Base-by-base conservation (phyloP, 1,140 invertebrate species). In the Drosophila parvula region DNA sequence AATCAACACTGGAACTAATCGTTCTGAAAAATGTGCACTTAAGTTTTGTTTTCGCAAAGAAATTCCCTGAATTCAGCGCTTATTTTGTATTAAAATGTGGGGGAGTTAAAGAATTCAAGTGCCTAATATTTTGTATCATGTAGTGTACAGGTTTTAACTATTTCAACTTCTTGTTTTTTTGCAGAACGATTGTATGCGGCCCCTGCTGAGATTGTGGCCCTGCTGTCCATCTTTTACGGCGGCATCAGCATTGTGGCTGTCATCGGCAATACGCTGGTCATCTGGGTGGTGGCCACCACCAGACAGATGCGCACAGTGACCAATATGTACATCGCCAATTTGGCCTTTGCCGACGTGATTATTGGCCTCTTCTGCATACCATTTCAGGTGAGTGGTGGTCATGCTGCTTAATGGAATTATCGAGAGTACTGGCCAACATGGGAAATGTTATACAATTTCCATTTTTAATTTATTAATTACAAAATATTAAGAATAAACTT, bases 251-350 rank as follows among this genome's bases (percentile, higher is more conserved):
- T 97, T 2, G 88, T 97, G 43, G 96, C 96, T 1, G 95, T 97
- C 6, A 93, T 96, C 6, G 96, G 97, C 3, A 97, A 97, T 92
- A 94, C 94, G 8, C 92, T 97, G 7, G 96, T 97, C 9, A 96
- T 97, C 82, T 96, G 96, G 94, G 95, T 97, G 40, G 95, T 97
- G 5, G 94, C 95, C 1, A 95, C 95, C 0, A 95, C 95, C 7
- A 91, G 94, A 11, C 92, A 95, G 27, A 97, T 97, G 96, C 96
- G 96, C 59, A 96, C 95, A 50, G 96, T 97, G 59, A 97, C 96
- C 22, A 97, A 97, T 90, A 96, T 95, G 81, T 97, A 96, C 92
- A 97, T 97, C 50, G 95, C 96, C 2, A 96, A 97, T 92, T 92
- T 97, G 68, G 96, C 96, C 5, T 90, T 96, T 61, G 95, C 96